phyloP scores from a whole-genome alignment of 2,113 vertebrate species.

The Serilophus lunatus region DNA sequence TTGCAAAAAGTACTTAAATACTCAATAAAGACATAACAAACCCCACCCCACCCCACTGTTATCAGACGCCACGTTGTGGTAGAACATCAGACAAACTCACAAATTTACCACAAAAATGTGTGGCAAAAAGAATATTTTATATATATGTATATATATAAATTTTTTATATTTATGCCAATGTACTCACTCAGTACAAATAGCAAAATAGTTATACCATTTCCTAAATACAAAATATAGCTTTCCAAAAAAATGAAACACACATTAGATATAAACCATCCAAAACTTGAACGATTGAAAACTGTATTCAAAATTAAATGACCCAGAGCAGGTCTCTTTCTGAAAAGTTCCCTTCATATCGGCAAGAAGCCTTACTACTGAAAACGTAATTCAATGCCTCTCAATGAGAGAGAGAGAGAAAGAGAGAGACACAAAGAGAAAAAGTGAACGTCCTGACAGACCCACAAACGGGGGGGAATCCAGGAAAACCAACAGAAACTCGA shows the following conservation, averaged over 20 bases:
- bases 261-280: slow-evolving; percentile 88
- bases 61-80: slow-evolving; percentile 82
- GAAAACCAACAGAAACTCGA: slow-evolving; percentile 63
- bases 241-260: slow-evolving; percentile 87
- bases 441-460: slow-evolving; percentile 32
- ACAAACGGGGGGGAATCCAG: slow-evolving; percentile 41
- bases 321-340: slow-evolving; percentile 82
- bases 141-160: slow-evolving; percentile 81
- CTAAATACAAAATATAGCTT: slow-evolving; percentile 89
- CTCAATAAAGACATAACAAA: slow-evolving; percentile 81
- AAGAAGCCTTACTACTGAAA: slow-evolving; percentile 86
- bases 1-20: slow-evolving; percentile 79
- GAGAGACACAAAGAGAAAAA: slow-evolving; percentile 54
- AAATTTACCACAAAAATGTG: slow-evolving; percentile 82
- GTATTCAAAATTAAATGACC: slow-evolving; percentile 84
- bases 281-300: slow-evolving; percentile 84
- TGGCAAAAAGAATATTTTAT: slow-evolving; percentile 86
- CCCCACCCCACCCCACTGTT: slow-evolving; percentile 82
- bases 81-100: slow-evolving; percentile 85
- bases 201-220: slow-evolving; percentile 83
- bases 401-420: slow-evolving; percentile 72
- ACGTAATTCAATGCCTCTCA: slow-evolving; percentile 79
- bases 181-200: slow-evolving; percentile 87
- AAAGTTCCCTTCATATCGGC: slow-evolving; percentile 85
- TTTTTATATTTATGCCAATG: slow-evolving; percentile 83